phyloP scores from a whole-genome alignment of 2,888 invertebrate genomes.

The Argyresthia albistria region DNA sequence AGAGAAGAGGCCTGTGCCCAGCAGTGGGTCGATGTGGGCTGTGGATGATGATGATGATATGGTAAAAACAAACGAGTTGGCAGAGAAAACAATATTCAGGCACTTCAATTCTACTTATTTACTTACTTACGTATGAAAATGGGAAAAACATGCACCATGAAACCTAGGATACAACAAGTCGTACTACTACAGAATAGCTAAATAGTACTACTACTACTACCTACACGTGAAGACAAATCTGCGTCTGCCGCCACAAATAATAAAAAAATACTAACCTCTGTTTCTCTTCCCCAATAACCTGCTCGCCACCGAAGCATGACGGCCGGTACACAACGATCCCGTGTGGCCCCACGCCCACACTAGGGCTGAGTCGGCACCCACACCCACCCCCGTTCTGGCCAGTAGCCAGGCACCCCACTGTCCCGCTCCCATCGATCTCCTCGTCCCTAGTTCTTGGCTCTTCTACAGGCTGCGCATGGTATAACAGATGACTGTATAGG shows the following conservation, averaged over 20 bases:
- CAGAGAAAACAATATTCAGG: no score
- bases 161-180: no score
- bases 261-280: conserved; percentile 56
- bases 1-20: no score
- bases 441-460: conserved; percentile 60
- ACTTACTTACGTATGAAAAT: no score
- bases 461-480: conserved; percentile 71
- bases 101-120: no score
- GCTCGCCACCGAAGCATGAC: conserved; percentile 64
- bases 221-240: no score
- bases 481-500: conserved; percentile 80
- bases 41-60: no score
- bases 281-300: conserved; percentile 75
- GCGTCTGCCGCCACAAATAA: not conserved
- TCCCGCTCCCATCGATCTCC: conserved; percentile 58
- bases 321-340: conserved; percentile 81
- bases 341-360: conserved; percentile 86
- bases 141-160: no score
- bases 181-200: no score
- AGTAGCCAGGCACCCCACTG: conserved; percentile 54
- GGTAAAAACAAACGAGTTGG: no score
- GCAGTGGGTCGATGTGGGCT: no score
- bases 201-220: no score
- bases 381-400: conserved; percentile 57
- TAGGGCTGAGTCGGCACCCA: conserved; percentile 59